Percentiles rank a stretch among this genome's conserved stretches.
Conservation (phyloP, 2,888 invertebrate genomes). For the Galerucella nymphaeae region DNA sequence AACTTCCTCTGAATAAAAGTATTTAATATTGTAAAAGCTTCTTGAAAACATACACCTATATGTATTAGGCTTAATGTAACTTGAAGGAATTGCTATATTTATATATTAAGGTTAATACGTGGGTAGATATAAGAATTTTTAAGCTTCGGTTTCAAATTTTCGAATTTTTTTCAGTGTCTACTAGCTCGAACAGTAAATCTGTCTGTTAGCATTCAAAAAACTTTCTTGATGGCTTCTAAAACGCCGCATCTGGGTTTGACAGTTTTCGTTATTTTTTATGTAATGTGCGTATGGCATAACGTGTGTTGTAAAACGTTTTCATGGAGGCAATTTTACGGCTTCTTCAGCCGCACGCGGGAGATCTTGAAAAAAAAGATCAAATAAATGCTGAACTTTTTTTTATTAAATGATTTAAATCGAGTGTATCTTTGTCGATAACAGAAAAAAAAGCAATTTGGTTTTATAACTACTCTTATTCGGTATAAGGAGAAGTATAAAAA, state of each 20-base stretch:
- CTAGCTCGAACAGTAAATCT: conserved; percentile 1
- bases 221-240: conserved; percentile 18
- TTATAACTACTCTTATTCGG: not conserved
- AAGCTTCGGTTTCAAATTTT: not conserved
- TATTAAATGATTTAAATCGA: conserved; percentile 19
- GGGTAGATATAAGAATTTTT: too few species aligned
- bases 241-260: conserved; percentile 18
- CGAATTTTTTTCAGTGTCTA: not conserved
- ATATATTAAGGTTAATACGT: not conserved
- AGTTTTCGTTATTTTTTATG: conserved; percentile 22
- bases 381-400: conserved; percentile 17
- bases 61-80: conserved; percentile 6
- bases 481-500: not conserved
- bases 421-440: conserved; percentile 5
- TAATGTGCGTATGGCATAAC: conserved; percentile 11
- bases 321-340: conserved; percentile 16
- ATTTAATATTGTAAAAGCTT: conserved; percentile 34
- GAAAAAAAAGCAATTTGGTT: not conserved
- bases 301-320: conserved; percentile 17
- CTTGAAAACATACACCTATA: conserved; percentile 19
- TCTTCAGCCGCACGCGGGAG: conserved; percentile 1
- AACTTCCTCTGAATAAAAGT: conserved; percentile 24
- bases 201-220: conserved; percentile 28
- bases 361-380: conserved; percentile 20
- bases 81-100: not conserved